Percentiles rank a stretch among this genome's conserved stretches.
Conservation (phyloP, 2,113 vertebrate species). For the Argyrosomus japonicus region DNA sequence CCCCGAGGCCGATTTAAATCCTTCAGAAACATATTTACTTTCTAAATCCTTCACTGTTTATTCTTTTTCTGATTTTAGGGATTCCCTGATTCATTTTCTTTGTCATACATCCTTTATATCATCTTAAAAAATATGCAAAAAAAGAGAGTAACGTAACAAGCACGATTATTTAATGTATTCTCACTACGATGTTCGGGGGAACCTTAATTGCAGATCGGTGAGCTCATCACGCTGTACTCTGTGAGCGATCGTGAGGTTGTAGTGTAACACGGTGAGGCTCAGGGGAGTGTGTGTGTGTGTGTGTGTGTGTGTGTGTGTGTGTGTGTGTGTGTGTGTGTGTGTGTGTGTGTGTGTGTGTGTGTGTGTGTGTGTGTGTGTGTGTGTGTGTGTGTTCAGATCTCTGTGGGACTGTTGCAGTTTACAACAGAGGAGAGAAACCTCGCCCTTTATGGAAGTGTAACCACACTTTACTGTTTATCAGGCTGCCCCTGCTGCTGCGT, state of each 20-base stretch:
- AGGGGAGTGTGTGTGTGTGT: not conserved
- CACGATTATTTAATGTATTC: not conserved
- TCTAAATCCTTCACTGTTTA: conserved; percentile 12
- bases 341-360: not conserved
- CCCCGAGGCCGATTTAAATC: conserved; percentile 42
- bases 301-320: conserved; percentile 14
- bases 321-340: not conserved
- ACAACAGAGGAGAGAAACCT: conserved; percentile 21
- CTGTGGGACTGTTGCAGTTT: conserved; percentile 12
- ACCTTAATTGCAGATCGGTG: not conserved
- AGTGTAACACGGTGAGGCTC: conserved; percentile 3
- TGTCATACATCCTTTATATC: not conserved
- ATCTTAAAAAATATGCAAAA: not conserved
- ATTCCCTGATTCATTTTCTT: not conserved
- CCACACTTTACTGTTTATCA: conserved; percentile 22
- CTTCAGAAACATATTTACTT: conserved; percentile 33
- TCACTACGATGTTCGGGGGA: not conserved
- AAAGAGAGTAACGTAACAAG: not conserved
- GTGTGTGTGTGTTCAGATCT: conserved; percentile 24
- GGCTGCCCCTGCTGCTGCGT: not conserved
- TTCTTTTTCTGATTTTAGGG: conserved; percentile 4
- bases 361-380: no score
- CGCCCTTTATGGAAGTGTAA: conserved; percentile 40
- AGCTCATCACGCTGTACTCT: not conserved
- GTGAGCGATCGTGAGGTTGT: not conserved